Conservation (phyloP, 2,888 invertebrate species). For the Lissocephala sabroskyi region DNA sequence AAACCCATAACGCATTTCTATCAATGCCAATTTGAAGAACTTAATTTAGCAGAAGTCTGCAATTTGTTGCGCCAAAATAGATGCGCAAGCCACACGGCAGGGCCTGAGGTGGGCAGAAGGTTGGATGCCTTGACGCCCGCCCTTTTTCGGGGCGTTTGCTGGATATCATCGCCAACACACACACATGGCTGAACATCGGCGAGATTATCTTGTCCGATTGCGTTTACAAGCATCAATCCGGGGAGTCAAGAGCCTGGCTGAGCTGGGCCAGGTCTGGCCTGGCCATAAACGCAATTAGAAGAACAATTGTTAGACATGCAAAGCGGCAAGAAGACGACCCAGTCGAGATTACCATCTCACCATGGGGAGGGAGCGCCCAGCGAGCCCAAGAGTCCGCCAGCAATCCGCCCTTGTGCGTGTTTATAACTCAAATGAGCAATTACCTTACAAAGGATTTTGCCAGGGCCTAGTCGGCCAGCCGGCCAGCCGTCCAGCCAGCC, state of each 20-base stretch:
- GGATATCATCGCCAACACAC: background rate
- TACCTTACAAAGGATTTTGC: slow-evolving; percentile 51
- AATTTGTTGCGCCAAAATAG: slow-evolving; percentile 31
- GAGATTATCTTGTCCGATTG: slow-evolving; percentile 62
- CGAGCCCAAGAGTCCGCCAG: no score
- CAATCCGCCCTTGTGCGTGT: slow-evolving; percentile 43
- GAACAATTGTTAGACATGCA: slow-evolving; percentile 66
- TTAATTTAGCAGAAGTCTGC: slow-evolving; percentile 33
- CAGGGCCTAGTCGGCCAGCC: slow-evolving; percentile 1
- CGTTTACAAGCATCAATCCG: slow-evolving; percentile 53
- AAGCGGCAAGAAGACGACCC: slow-evolving; percentile 31
- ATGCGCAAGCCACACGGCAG: slow-evolving; percentile 17
- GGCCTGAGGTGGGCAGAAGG: slow-evolving; percentile 11
- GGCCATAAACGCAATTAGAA: slow-evolving; percentile 64
- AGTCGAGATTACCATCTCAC: slow-evolving; percentile 48
- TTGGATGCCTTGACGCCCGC: background rate
- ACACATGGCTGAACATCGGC: slow-evolving; percentile 5
- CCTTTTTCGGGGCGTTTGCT: slow-evolving; percentile 3
- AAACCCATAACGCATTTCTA: slow-evolving; percentile 41
- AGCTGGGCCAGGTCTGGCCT: no score
- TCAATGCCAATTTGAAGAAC: slow-evolving; percentile 48
- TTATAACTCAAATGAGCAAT: slow-evolving; percentile 63
- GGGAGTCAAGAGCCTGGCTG: slow-evolving; percentile 9
- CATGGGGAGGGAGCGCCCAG: no score
- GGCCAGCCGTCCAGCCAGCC: background rate